Base-by-base conservation (phyloP, 2,888 invertebrate species). In the Philhelius pedissequus region DNA sequence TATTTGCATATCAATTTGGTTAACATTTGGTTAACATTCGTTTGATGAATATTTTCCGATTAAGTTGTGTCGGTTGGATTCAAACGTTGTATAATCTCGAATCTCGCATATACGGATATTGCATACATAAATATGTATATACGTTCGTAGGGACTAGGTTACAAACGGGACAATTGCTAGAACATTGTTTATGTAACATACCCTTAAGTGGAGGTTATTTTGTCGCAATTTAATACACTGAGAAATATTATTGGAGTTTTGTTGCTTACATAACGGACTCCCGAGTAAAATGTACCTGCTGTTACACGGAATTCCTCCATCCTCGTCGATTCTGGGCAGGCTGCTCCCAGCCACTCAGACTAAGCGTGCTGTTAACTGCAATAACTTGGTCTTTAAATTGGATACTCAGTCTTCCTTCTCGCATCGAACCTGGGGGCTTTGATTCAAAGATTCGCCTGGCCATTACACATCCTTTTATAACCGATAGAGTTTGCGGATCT, bases 1-100 rank as follows among this genome's bases (percentile, higher is more conserved):
- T 86, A 86, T 86, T 86, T 56, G 86, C 86, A 86, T 86, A 86
- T 86, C 86, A 77, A 77, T 86, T 86, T 86, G 81, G 86, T 86
- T 81, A 86, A 86, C 86, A 86, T 84, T 84, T 71, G 80, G 75
- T 84, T 84, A 76, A 84, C 84, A 84, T 84, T 84, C 71, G 75
- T 84, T 75, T 84, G 84, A 84, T 80, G 84, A 76, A 84, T 84
- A 80, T 80, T 80, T 84, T 66, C 66, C 80, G 84, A 84, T 84
- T 84, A 80, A 84, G 80, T 80, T 76, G 84, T 84, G 84, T 69
- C 69, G 70, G 58, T 35, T 58, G n/a, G 11, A 35, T 58, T 58
- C 58, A 56, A 45, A 30, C 56, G 58, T 70, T 76, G 58, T 71
- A 43, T 48, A 48, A 48, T 64, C 43, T 35, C 35, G 45, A 45